Conservation (phyloP, 2,797 vertebrate genomes). For the Malacoraja senta region DNA sequence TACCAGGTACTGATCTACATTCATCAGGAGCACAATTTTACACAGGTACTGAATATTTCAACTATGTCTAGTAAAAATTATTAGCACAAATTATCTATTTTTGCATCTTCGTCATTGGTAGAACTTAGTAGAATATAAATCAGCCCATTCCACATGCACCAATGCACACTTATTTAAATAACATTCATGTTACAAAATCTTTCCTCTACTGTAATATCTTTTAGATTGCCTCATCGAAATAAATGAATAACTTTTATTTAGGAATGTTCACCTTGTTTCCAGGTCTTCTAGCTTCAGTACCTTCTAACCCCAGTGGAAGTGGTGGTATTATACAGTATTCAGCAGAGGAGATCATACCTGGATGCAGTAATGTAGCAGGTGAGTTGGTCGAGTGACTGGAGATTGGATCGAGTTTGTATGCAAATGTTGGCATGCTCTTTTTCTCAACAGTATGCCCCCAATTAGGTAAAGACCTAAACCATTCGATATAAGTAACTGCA, state of each 20-base stretch:
- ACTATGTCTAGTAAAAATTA: not conserved
- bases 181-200: not conserved
- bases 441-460: too few species aligned
- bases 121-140: not conserved
- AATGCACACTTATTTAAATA: not conserved
- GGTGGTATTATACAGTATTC: slow-evolving; percentile 64
- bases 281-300: slow-evolving; percentile 82
- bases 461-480: too few species aligned
- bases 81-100: not conserved
- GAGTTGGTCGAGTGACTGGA: slow-evolving; percentile 37
- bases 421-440: too few species aligned
- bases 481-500: too few species aligned
- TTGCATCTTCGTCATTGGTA: not conserved
- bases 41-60: not conserved
- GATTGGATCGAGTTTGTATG: not conserved
- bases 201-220: not conserved
- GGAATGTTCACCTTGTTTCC: slow-evolving; percentile 41
- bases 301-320: slow-evolving; percentile 67
- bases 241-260: not conserved
- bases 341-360: slow-evolving; percentile 58
- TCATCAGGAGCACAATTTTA: not conserved
- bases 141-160: not conserved
- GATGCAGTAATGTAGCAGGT: slow-evolving; percentile 62
- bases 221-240: not conserved
- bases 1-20: not conserved